Evolutionary conservation across 2,797 vertebrate species (phyloP), one percentile per base, ranked within the genome.

Genomic region (Rhynchonycteris naso): DNA sequence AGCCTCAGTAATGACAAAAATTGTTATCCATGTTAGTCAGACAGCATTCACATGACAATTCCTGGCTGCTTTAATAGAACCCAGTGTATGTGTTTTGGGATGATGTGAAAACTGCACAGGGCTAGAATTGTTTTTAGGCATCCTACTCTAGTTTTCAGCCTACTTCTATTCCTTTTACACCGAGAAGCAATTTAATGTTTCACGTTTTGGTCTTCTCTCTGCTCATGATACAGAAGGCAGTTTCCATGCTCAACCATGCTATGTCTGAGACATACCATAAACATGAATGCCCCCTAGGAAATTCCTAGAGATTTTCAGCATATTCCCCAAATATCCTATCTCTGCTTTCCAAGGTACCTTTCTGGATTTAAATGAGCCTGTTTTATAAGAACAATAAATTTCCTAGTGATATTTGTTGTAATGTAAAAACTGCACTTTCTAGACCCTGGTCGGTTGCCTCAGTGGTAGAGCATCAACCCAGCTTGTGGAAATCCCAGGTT

Each of bases 371-470:
- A 96, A 80, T 35, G 68, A 93, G 3, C 2, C 9, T 4, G 11
- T 74, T 88, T 92, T 72, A 50, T 80, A 93, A 68, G 75, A 96
- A 93, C 6, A 94, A 80, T 82, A 89, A 72, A 14, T 18, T 93
- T 79, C 56, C 56, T 87, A 86, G 79, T 69, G 33, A 63, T 92
- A 88, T 76, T 96, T 92, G 84, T 33, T 90, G 4, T 83, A 56
- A 71, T 80, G 12, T 69, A 83, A 96, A 80, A 95, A 30, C 15
- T 33, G 69, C 2, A 59, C 1, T 59, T 96, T 90, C 28, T 21
- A 86, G 30, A 65, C 8, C 8, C 43, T 43, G 43, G 43, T 7
- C 43, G 4, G 43, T 43, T 43, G 3, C 43, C 43, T 43, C 43
- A 43, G 43, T 43, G 43, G 43, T 43, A 43, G 43, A 43, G 43